Base-by-base conservation (phyloP, 2,113 vertebrate species). In the Columbina picui region DNA sequence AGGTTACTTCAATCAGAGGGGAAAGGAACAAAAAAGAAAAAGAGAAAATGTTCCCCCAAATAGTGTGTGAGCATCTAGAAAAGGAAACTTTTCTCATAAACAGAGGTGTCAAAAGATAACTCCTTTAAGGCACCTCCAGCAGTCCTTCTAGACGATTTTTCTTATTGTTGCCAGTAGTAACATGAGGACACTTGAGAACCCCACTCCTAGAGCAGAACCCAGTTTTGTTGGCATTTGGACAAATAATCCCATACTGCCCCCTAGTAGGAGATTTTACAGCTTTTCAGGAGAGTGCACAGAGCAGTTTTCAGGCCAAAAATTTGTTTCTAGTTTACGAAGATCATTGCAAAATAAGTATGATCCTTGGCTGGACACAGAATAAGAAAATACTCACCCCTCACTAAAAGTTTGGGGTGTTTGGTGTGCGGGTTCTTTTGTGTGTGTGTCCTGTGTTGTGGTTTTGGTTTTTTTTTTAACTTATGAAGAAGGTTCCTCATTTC, bases 1-100 rank as follows among this genome's bases (percentile, higher is more conserved):
- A 96, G 83, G 92, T 93, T 94, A 90, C 64, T 93, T 84, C 73
- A 84, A 64, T 84, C 60, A 84, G 57, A 50, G 21, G 22, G 7
- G 4, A 64, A 41, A 45, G 43, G 29, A 60, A 12, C 7, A 1
- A 45, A 65, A 63, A 50, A 88, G 39, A 53, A 2, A 21, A 38
- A 57, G 20, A 85, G 26, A 39, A 90, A 90, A 59, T 59, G 6
- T 5, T 84, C 27, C 34, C 34, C 52, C 47, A 91, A 64, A 67
- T n/a, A 52, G 3, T 80, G 25, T 29, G 26, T 64, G 7, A 39
- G 6, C 19, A 43, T 84, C 71, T 70, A 38, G 68, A 69, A 88
- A 64, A 65, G 20, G 45, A 83, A 86, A 17, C 4, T 65, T 23
- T 77, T 64, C 29, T 85, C 17, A 39, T 49, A 43, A 70, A 68